Evolutionary conservation across 2,888 invertebrate genomes (phyloP), one percentile per base, ranked within the genome.

Genomic region (Thymelicus acteon): DNA sequence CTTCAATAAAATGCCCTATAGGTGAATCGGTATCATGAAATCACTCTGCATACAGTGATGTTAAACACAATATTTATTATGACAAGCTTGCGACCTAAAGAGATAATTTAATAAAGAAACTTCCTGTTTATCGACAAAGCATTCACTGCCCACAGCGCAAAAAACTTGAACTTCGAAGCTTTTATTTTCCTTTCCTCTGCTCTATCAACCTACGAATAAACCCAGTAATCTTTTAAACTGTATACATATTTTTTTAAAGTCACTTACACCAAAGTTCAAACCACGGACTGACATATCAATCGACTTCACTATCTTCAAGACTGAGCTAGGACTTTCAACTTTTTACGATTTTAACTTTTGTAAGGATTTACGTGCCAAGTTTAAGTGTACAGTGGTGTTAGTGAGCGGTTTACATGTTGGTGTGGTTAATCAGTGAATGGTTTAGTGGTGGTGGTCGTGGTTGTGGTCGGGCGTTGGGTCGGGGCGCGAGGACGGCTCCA

Each of bases 401-500:
- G 24, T 54, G 54, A 7, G 40, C 37, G 64, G 64, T 60, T 69
- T 68, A 61, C 49, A 57, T 72, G 73, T 52, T 52, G 57, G 66
- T 65, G 58, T 71, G 74, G 74, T 72, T 72, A 73, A 63, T 58
- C 75, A 72, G 78, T 76, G 77, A 67, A 77, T 77, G 76, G 76
- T 75, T 75, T 79, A 76, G 88, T 87, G 87, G 85, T 83, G 86
- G 91, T 88, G 31, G 31, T 31, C 2, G 31, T 31, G 31, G 31
- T 5, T 3, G 88, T 87, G 87, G 85, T 83, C 86, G 91, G 88
- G 90, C 87, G 90, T 93, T 93, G 92, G 94, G 88, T 83, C 77
- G 82, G 77, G 76, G 83, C 84, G 81, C 79, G 84, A 82, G 81
- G 84, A 91, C 88, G 92, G 91, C 94, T 89, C 90, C 95, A 95